These are phyloP conservation scores for Amorpha juglandis DNA, from an alignment of 2,888 invertebrate species.

Conservation along the genomic window DNA sequence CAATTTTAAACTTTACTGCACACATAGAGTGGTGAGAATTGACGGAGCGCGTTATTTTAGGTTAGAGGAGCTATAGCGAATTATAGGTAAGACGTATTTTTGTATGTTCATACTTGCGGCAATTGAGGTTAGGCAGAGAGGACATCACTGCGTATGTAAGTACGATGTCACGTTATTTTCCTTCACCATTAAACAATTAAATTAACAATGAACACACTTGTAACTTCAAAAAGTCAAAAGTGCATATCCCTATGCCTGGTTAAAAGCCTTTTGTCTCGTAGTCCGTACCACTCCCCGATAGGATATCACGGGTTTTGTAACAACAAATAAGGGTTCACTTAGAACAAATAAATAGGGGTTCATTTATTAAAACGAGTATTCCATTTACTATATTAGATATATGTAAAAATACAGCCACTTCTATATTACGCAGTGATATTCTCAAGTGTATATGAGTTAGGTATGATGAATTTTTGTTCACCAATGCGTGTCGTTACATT, in stretches of 20 bases:
- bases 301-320: too few species aligned
- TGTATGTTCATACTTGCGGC: slow-evolving; percentile 19
- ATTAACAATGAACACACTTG: too few species aligned
- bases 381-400: too few species aligned
- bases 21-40: not conserved
- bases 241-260: too few species aligned
- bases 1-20: not conserved
- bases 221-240: too few species aligned
- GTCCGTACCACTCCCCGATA: too few species aligned
- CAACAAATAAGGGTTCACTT: too few species aligned
- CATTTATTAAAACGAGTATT: too few species aligned
- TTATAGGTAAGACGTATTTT: slow-evolving; percentile 10
- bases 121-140: not conserved
- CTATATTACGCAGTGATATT: slow-evolving; percentile 4
- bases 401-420: not conserved
- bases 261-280: too few species aligned
- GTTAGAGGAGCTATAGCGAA: not conserved
- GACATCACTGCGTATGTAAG: not conserved
- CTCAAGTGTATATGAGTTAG: not conserved
- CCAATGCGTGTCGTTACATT: not conserved
- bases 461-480: slow-evolving; percentile 8
- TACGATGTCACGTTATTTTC: too few species aligned
- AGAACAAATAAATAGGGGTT: too few species aligned
- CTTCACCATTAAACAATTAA: too few species aligned
- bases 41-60: not conserved